Evolutionary conservation across 2,113 vertebrate species (phyloP).

Genomic region (Vombatus ursinus): DNA sequence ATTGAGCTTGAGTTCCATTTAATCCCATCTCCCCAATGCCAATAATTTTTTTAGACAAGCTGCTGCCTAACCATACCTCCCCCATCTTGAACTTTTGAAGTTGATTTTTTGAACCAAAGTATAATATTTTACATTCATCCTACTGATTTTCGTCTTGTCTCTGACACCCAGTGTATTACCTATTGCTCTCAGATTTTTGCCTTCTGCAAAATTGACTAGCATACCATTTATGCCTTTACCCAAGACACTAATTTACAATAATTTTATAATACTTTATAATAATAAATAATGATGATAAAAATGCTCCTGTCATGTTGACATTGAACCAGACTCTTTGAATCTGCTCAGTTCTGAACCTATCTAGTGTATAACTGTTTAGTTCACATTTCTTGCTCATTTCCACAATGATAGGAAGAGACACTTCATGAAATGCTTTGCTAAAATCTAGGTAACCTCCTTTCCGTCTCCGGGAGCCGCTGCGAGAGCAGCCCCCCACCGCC

Average conservation of each 20-base stretch:
- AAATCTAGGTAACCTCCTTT: neutral
- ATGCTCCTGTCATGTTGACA: neutral
- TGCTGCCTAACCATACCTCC: neutral
- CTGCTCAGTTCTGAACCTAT: neutral
- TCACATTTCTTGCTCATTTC: neutral
- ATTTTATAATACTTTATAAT: neutral
- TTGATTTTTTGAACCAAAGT: neutral
- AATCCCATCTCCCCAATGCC: neutral
- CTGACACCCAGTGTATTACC: neutral
- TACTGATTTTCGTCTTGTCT: neutral
- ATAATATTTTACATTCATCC: neutral
- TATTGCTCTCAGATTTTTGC: neutral
- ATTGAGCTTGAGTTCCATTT: neutral
- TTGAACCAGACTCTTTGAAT: neutral
- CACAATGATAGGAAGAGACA: neutral
- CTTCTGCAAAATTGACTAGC: neutral
- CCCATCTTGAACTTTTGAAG: neutral
- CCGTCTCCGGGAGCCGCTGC: too few relatives aligned
- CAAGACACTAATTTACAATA: neutral
- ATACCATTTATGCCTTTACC: neutral
- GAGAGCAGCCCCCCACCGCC: too few relatives aligned
- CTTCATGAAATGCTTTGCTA: neutral
- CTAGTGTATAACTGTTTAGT: neutral
- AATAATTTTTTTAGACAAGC: neutral
- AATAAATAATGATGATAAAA: neutral